Base-by-base conservation (phyloP, 2,888 invertebrate species). In the Icerya purchasi region DNA sequence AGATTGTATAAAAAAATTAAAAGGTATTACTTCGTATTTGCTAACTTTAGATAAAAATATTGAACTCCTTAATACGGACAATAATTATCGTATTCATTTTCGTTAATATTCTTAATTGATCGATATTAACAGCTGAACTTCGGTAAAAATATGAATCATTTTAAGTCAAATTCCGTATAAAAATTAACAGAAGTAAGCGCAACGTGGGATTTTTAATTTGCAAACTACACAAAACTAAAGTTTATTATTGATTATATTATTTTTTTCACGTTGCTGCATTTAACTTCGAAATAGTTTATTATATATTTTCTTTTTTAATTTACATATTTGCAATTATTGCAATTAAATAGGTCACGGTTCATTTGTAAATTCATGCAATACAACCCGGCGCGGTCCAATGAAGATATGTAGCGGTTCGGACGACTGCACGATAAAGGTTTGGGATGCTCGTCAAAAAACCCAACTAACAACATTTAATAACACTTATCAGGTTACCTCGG, bases 331-430 rank as follows among this genome's bases (percentile, higher is more conserved):
- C 14, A 51, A 10, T 0, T 57, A 21, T 57, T 36, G 22, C n/a
- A 57, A 50, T 51, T 59, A n/a, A n/a, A n/a, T 70, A 75, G 82
- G 83, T 50, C 72, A 72, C 60, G 68, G 69, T 1, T 69, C 70
- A 20, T 79, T 81, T 69, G 80, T 82, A 1, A 82, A 82, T 68
- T 71, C 75, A 3, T 75, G 76, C 64, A 73, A 73, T 66, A 71
- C 76, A 22, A 84, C 88, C 1, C 76, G 97, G 65, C 74, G 96
- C 68, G 97, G 97, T 1, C 86, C 90, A 0, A 89, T 90, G 66
- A 76, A 92, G 62, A 73, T 99, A 8, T 91, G 88, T 57, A 92
- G 92, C 51, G 97, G 89, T 3, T 86, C 92, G 64, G 98, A 99
- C 72, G 98, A 99, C 72, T 87, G 85, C 65, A 88, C 88, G 14